These are phyloP conservation scores for Diuraphis noxia DNA, from an alignment of 1,140 invertebrate species.

Conservation along the genomic window DNA sequence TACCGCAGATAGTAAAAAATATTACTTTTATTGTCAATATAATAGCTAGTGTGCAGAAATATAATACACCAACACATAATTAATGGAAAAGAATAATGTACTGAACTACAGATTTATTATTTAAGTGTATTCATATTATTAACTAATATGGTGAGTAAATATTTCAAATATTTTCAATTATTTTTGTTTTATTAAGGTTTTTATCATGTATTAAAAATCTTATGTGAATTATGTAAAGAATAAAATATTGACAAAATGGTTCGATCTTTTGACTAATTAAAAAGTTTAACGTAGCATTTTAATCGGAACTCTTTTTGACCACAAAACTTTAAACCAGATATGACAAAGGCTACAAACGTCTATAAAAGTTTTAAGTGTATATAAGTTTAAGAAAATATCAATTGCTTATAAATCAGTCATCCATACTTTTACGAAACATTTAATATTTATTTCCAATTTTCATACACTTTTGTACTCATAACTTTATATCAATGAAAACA, in stretches of 20 bases:
- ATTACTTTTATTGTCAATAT: background rate
- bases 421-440: background rate
- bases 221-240: background rate
- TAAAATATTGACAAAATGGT: background rate
- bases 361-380: background rate
- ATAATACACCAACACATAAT: background rate
- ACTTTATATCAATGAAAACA: constrained; percentile 4
- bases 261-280: background rate
- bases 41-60: background rate
- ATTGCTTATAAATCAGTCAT: background rate
- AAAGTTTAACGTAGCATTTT: background rate
- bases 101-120: background rate
- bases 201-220: background rate
- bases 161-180: background rate
- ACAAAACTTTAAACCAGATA: background rate
- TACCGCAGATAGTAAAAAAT: background rate
- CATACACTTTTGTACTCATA: background rate
- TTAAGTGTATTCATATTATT: background rate
- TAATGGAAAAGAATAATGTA: background rate
- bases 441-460: background rate
- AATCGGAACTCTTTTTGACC: background rate
- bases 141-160: background rate
- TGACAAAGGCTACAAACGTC: background rate
- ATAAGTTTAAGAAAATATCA: background rate
- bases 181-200: background rate